These are phyloP conservation scores for Clepsis dumicolana DNA, from an alignment of 2,888 invertebrate species.

Conservation along the genomic window DNA sequence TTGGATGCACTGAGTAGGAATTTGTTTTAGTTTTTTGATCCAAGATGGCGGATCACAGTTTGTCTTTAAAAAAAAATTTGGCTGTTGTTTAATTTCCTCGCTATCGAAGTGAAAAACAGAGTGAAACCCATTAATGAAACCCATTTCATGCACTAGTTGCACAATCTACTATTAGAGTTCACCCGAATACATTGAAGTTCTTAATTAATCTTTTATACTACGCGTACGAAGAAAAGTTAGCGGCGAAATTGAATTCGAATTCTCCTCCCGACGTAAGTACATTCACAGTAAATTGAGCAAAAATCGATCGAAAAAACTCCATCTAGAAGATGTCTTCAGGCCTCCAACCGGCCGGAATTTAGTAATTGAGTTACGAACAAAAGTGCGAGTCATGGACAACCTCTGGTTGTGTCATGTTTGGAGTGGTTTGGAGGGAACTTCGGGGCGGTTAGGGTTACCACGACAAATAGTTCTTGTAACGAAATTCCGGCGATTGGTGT, in stretches of 20 bases:
- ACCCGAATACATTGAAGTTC: background rate
- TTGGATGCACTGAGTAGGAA: too few species aligned
- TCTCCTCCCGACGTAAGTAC: background rate
- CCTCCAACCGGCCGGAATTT: conserved; percentile 14
- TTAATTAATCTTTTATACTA: background rate
- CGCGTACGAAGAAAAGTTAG: conserved; percentile 1
- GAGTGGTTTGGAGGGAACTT: too few species aligned
- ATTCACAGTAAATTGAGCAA: conserved; percentile 30
- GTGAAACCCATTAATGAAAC: too few species aligned
- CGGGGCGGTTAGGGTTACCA: background rate
- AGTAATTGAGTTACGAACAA: conserved; percentile 35
- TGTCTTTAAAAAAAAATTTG: too few species aligned
- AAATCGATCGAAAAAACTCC: conserved; percentile 23
- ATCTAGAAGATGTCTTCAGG: conserved; percentile 22
- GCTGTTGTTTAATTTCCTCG: too few species aligned
- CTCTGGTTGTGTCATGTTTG: conserved; percentile 10
- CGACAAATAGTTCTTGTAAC: background rate
- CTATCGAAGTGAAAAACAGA: too few species aligned
- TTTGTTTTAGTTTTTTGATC: too few species aligned
- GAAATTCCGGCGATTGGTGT: background rate
- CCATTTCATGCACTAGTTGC: too few species aligned
- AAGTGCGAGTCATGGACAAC: conserved; percentile 28
- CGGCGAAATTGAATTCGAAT: background rate
- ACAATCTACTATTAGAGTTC: too few species aligned
- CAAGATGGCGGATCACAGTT: too few species aligned